Evolutionary conservation across 2,797 vertebrate species (phyloP).

Genomic region (Acanthopagrus latus): DNA sequence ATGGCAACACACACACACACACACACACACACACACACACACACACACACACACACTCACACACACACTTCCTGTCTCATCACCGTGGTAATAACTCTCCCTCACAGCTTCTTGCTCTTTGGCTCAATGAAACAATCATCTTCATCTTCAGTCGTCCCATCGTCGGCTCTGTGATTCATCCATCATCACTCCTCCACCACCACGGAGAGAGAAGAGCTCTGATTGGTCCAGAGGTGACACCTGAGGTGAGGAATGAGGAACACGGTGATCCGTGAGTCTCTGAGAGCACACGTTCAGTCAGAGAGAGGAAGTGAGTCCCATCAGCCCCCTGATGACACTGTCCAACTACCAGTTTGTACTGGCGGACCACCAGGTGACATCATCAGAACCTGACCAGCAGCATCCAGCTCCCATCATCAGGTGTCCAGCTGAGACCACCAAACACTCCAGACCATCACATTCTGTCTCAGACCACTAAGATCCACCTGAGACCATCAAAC

Average conservation of each 20-base stretch:
- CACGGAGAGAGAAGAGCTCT: background rate
- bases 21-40: background rate
- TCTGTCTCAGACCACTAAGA: too few relatives aligned
- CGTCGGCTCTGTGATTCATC: slow-evolving; percentile 36
- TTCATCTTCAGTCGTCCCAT: slow-evolving; percentile 10
- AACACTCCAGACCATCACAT: background rate
- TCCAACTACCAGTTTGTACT: too few relatives aligned
- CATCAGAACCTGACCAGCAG: background rate
- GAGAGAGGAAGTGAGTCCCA: too few relatives aligned
- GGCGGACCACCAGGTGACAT: background rate
- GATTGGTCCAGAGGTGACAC: slow-evolving; percentile 29
- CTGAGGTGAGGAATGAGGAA: slow-evolving; percentile 8
- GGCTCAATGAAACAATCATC: background rate
- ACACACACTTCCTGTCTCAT: slow-evolving; percentile 36
- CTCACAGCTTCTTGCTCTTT: slow-evolving; percentile 4
- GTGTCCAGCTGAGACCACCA: background rate
- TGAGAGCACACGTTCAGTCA: background rate
- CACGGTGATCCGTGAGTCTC: background rate
- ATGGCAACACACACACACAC: too few relatives aligned
- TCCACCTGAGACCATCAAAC: too few relatives aligned
- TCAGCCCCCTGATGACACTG: background rate
- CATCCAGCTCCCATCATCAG: background rate
- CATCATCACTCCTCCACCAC: slow-evolving; percentile 10
- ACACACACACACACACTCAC: background rate
- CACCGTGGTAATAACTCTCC: slow-evolving; percentile 12